phyloP scores from a whole-genome alignment of 64 coral and sea anemone species.

The Stylophora pistillata region DNA sequence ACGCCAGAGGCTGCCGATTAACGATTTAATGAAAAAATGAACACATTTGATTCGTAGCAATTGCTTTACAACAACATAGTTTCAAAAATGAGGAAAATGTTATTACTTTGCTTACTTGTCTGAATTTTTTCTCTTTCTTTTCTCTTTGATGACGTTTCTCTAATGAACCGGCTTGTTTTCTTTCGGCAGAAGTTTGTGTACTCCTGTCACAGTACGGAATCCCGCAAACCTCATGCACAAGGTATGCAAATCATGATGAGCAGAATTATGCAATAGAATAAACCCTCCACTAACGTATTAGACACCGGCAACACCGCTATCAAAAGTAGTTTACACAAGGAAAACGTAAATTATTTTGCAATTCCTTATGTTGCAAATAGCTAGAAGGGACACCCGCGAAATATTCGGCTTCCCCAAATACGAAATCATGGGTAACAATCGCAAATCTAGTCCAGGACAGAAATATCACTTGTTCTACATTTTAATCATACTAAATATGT shows the following conservation, averaged over 20 bases:
- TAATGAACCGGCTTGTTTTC: not conserved
- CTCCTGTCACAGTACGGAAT: not conserved
- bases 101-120: not conserved
- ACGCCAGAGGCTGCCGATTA: too few relatives aligned
- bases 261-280: not conserved
- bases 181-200: not conserved
- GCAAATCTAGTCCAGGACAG: too few relatives aligned
- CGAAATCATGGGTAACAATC: too few relatives aligned
- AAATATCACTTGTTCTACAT: too few relatives aligned
- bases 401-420: not conserved
- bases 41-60: too few relatives aligned
- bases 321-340: not conserved
- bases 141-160: too few relatives aligned
- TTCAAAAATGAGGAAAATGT: too few relatives aligned
- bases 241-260: conserved; percentile 1
- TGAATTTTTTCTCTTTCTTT: not conserved
- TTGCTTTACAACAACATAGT: too few relatives aligned
- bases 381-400: too few relatives aligned
- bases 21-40: too few relatives aligned
- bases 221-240: not conserved
- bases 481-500: too few relatives aligned
- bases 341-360: not conserved
- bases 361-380: not conserved
- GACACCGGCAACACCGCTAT: not conserved
- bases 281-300: not conserved